These are phyloP conservation scores for Mycteria americana DNA, from an alignment of 2,797 vertebrate genomes.

Conservation along the genomic window DNA sequence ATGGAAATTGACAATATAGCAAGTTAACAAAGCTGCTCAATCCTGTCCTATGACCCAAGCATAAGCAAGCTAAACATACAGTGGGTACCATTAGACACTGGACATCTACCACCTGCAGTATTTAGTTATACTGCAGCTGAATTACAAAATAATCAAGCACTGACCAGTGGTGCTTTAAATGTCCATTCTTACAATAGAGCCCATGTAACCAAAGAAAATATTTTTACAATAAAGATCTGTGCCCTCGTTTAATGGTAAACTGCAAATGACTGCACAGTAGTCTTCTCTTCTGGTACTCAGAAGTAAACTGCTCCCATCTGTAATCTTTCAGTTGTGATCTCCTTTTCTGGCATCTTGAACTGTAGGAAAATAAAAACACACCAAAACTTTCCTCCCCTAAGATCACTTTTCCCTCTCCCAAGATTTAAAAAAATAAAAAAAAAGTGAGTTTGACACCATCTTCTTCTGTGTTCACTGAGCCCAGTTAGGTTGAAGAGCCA, in stretches of 20 bases:
- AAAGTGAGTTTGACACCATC: background rate
- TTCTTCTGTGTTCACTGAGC: background rate
- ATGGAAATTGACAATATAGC: background rate
- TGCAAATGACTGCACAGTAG: background rate
- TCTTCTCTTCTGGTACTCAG: background rate
- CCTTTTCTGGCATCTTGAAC: background rate
- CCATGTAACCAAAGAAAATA: background rate
- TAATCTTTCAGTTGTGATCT: background rate
- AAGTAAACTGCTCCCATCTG: background rate
- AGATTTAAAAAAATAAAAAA: background rate
- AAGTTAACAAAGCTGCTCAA: background rate
- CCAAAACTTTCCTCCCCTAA: background rate
- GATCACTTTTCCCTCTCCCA: background rate
- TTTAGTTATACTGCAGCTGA: conserved; percentile 2
- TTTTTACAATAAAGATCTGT: conserved; percentile 17
- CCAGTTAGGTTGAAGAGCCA: conserved; percentile 13
- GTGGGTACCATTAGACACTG: background rate
- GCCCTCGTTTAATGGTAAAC: conserved; percentile 43
- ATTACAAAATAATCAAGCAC: background rate
- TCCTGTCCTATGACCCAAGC: background rate
- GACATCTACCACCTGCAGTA: background rate
- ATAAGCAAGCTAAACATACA: conserved; percentile 26
- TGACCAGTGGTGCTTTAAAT: background rate
- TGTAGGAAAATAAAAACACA: background rate
- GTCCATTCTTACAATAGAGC: background rate